These are phyloP conservation scores for Nothoprocta perdicaria DNA, from an alignment of 2,113 vertebrate genomes.

Conservation along the genomic window DNA sequence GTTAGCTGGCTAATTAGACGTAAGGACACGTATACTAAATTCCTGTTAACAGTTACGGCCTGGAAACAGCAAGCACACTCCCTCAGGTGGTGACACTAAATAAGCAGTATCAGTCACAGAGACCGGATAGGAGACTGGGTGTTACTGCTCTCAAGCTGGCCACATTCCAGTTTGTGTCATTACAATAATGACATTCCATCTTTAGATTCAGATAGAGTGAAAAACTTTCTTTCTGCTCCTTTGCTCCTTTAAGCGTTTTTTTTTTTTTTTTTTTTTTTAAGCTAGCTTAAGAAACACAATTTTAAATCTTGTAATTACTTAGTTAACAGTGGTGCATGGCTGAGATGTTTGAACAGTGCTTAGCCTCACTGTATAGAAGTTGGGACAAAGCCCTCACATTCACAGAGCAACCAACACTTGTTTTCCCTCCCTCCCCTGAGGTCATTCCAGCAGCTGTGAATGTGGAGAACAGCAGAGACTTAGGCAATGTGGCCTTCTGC, in stretches of 20 bases:
- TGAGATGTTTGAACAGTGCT: not conserved
- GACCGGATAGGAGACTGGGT: slow-evolving; percentile 43
- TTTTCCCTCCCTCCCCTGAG: not conserved
- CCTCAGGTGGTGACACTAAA: slow-evolving; percentile 28
- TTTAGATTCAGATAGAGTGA: not conserved
- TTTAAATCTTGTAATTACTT: not conserved
- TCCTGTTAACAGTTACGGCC: not conserved
- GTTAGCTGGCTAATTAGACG: not conserved
- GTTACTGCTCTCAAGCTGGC: not conserved
- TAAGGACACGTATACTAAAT: slow-evolving; percentile 58
- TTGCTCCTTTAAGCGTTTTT: not conserved
- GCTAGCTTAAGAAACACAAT: not conserved
- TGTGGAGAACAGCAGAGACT: not conserved
- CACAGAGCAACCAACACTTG: not conserved
- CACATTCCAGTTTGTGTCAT: not conserved
- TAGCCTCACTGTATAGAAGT: not conserved
- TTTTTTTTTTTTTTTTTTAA: not conserved
- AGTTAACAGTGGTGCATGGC: not conserved
- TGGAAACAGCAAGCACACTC: not conserved
- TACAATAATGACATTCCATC: not conserved
- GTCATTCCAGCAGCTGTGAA: not conserved
- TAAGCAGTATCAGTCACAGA: slow-evolving; percentile 32
- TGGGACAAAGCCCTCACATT: not conserved
- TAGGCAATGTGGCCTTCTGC: not conserved
- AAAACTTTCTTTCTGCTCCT: not conserved